Conservation (phyloP, 1,140 invertebrate genomes). For the Drosophila persimilis region DNA sequence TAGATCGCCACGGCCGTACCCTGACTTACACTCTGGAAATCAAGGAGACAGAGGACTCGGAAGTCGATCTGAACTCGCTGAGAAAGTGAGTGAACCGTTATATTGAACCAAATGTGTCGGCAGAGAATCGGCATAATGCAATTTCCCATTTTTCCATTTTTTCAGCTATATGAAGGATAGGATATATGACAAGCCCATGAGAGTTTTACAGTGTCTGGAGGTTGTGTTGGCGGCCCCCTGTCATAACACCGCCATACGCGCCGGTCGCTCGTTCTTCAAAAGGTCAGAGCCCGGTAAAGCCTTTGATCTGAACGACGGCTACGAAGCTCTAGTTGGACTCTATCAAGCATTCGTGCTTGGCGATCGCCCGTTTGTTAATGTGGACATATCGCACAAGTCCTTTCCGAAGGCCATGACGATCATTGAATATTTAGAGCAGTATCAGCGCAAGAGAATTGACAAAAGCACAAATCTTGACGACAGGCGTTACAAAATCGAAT, state of each 20-base stretch:
- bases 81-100: constrained; percentile 74
- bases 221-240: constrained; percentile 86
- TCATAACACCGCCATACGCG: constrained; percentile 84
- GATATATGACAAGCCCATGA: constrained; percentile 85
- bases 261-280: constrained; percentile 83
- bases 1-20: constrained; percentile 42
- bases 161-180: constrained; percentile 71
- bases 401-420: constrained; percentile 85
- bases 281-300: constrained; percentile 42
- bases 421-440: constrained; percentile 76
- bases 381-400: constrained; percentile 89
- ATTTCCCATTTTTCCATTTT: constrained; percentile 1
- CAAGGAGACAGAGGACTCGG: constrained; percentile 84
- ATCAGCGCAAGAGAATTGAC: neutral
- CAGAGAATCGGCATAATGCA: too few species aligned
- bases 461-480: neutral
- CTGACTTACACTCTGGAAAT: constrained; percentile 85
- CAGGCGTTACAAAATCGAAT: constrained; percentile 2
- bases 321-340: constrained; percentile 89
- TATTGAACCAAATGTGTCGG: too few species aligned
- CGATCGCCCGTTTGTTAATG: constrained; percentile 87
- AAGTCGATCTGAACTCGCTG: constrained; percentile 84
- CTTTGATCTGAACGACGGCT: constrained; percentile 85
- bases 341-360: constrained; percentile 90
- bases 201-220: constrained; percentile 90